phyloP scores from a whole-genome alignment of 2,113 vertebrate species.

The Cercopithecus mona region DNA sequence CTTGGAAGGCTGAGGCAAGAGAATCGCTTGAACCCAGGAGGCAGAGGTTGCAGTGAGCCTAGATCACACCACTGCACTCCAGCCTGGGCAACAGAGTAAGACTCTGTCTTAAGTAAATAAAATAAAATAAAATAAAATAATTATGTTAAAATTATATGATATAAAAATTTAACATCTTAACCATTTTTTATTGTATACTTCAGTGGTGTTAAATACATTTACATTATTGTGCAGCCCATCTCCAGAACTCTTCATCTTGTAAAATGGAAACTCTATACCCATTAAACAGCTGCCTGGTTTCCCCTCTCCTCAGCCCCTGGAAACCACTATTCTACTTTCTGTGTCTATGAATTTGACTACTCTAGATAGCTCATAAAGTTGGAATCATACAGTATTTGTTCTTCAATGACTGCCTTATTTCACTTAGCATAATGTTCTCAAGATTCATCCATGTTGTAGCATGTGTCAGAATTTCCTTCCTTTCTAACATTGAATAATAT shows the following conservation, averaged over 20 bases:
- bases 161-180: neutral
- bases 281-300: neutral
- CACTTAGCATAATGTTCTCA: neutral
- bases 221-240: neutral
- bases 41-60: too few species aligned
- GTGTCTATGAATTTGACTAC: neutral
- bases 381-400: neutral
- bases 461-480: neutral
- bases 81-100: too few species aligned
- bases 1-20: too few species aligned
- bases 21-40: too few species aligned
- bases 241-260: neutral
- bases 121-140: neutral
- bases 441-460: neutral
- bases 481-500: neutral
- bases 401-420: constrained; percentile 10
- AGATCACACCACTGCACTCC: too few species aligned
- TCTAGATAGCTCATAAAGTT: neutral
- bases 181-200: neutral
- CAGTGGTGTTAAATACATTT: neutral
- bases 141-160: neutral
- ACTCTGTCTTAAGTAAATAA: neutral
- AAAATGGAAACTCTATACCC: neutral
- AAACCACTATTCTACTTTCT: neutral
- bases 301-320: neutral